phyloP scores from a whole-genome alignment of 2,888 invertebrate species.

The Cosmia trapezina region DNA sequence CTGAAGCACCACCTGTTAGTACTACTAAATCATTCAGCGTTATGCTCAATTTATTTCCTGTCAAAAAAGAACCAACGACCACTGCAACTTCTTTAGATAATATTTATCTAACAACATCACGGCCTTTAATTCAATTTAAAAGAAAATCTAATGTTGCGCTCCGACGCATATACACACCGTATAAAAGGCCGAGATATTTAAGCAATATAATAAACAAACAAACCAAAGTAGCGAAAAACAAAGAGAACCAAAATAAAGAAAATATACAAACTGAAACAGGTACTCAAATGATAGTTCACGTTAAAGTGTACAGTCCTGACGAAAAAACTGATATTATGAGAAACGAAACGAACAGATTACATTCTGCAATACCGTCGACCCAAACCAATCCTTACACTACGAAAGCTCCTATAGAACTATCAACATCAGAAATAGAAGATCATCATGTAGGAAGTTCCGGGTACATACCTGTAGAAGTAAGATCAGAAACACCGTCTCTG shows the following conservation, averaged over 20 bases:
- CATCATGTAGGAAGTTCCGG: slow-evolving; percentile 85
- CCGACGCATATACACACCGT: slow-evolving; percentile 70
- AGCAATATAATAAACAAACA: slow-evolving; percentile 55
- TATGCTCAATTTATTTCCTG: slow-evolving; percentile 92
- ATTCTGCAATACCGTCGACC: slow-evolving; percentile 48
- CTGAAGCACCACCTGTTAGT: slow-evolving; percentile 65
- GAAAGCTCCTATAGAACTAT: slow-evolving; percentile 72
- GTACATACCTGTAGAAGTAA: slow-evolving; percentile 75
- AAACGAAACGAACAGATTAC: slow-evolving; percentile 58
- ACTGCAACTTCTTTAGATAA: slow-evolving; percentile 69
- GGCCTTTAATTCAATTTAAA: slow-evolving; percentile 81
- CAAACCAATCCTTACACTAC: slow-evolving; percentile 67
- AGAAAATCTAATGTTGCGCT: slow-evolving; percentile 76
- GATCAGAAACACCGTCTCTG: slow-evolving; percentile 49
- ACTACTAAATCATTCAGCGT: slow-evolving; percentile 91
- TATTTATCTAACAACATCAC: slow-evolving; percentile 82
- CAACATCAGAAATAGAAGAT: slow-evolving; percentile 82
- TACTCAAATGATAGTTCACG: slow-evolving; percentile 91
- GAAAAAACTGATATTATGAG: slow-evolving; percentile 60
- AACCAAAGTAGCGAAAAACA: slow-evolving; percentile 30
- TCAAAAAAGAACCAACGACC: slow-evolving; percentile 73
- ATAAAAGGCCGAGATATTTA: slow-evolving; percentile 70
- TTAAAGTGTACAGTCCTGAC: slow-evolving; percentile 91
- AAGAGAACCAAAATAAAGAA: slow-evolving; percentile 48
- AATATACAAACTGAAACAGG: slow-evolving; percentile 64